A percentile compares a stretch with the other conserved stretches of the same genome.
phyloP scores from a whole-genome alignment of 2,888 invertebrate genomes.

The Drosophila tanythrix region DNA sequence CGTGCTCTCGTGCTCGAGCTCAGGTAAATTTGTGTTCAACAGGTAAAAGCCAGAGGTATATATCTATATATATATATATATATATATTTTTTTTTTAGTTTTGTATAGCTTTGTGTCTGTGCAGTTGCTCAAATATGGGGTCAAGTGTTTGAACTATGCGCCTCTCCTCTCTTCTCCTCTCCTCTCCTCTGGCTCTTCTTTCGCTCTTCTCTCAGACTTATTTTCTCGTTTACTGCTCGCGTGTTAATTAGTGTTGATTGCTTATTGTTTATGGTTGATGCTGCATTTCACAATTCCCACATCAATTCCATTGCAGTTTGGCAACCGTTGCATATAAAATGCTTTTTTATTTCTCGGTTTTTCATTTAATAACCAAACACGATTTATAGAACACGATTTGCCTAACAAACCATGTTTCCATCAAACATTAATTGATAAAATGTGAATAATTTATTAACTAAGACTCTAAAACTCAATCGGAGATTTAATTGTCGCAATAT shows the following conservation, averaged over 20 bases:
- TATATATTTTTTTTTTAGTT: conserved; percentile 6
- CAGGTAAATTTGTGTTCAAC: conserved; percentile 55
- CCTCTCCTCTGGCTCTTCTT: conserved; percentile 14
- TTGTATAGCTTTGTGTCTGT: conserved; percentile 31
- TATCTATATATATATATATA: background rate
- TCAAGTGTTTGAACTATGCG: conserved; percentile 77
- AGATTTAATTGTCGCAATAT: background rate
- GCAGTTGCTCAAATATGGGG: conserved; percentile 77
- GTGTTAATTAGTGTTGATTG: conserved; percentile 73
- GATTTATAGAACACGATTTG: conserved; percentile 28
- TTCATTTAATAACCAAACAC: conserved; percentile 9
- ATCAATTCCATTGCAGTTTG: conserved; percentile 34
- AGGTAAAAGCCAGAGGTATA: conserved; percentile 63
- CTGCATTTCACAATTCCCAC: conserved; percentile 59
- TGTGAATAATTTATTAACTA: background rate
- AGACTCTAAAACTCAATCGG: background rate
- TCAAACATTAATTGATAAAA: background rate
- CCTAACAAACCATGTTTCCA: background rate
- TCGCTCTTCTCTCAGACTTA: conserved; percentile 23
- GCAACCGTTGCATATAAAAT: conserved; percentile 12
- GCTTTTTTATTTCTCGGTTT: conserved; percentile 20
- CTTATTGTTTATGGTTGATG: conserved; percentile 55
- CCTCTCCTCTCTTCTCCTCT: conserved; percentile 19
- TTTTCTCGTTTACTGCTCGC: conserved; percentile 47
- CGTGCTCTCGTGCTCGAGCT: conserved; percentile 15